Percentiles rank a stretch among this genome's conserved stretches.
Evolutionary conservation across 2,113 vertebrate species (phyloP).

Genomic region (Progne subis): DNA sequence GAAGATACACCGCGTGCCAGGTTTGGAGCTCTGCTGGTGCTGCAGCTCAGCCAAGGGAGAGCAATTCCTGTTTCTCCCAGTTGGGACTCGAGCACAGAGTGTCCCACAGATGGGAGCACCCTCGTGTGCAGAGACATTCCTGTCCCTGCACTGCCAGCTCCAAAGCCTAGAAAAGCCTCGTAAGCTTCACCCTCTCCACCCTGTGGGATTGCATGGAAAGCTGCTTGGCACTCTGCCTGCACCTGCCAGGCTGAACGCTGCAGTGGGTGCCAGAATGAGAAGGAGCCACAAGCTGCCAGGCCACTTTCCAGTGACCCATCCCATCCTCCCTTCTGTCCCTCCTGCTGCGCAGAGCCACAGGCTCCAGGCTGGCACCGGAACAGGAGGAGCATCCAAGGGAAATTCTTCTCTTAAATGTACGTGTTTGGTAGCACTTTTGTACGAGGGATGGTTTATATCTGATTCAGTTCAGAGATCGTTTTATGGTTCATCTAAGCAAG

Average conservation of each 20-base stretch:
- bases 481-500: slow-evolving; percentile 7
- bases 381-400: background rate
- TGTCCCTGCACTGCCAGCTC: background rate
- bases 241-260: fast-evolving
- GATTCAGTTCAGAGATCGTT: background rate
- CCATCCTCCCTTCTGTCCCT: background rate
- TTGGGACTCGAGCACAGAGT: fast-evolving
- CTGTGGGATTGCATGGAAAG: background rate
- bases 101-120: background rate
- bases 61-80: background rate
- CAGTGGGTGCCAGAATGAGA: background rate
- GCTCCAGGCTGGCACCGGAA: background rate
- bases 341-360: fast-evolving
- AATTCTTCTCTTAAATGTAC: background rate
- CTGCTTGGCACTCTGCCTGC: background rate
- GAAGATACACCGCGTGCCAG: background rate
- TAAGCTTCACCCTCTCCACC: fast-evolving
- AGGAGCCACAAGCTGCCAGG: background rate
- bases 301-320: background rate
- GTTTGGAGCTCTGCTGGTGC: background rate
- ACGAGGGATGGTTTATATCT: background rate
- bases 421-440: background rate
- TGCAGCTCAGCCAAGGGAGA: background rate
- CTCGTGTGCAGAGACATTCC: fast-evolving
- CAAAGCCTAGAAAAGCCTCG: background rate